Conservation (phyloP, 2,888 invertebrate species). For the Acleris laterana region DNA sequence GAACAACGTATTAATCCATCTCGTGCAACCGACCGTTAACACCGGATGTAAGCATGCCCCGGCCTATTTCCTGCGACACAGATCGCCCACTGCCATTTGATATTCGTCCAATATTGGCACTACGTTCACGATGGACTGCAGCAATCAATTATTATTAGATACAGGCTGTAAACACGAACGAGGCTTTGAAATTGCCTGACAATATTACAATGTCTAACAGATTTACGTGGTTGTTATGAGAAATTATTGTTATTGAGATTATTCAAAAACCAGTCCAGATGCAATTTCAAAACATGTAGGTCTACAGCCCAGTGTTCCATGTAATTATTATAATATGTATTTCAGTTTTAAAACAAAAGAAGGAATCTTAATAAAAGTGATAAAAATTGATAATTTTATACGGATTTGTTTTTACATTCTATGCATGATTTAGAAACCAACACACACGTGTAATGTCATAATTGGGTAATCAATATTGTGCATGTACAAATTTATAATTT, state of each 20-base stretch:
- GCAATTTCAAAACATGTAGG: no score
- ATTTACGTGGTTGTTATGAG: no score
- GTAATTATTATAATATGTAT: not conserved
- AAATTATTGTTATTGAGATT: not conserved
- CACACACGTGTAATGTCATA: not conserved
- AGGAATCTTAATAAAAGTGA: no score
- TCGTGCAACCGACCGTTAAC: not conserved
- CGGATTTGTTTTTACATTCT: no score
- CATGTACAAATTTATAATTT: no score
- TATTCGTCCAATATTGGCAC: constrained; percentile 11
- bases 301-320: not conserved
- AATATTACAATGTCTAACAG: no score
- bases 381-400: no score
- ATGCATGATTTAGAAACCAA: no score
- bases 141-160: no score
- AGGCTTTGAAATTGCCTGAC: no score
- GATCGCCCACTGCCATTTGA: not conserved
- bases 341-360: no score
- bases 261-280: not conserved
- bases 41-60: constrained; percentile 8
- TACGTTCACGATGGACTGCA: not conserved
- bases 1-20: constrained; percentile 4
- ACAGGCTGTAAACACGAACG: no score
- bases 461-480: not conserved
- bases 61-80: constrained; percentile 11